Percentiles rank a stretch among this genome's conserved stretches.
phyloP scores from a whole-genome alignment of 2,113 vertebrate genomes.

The Notiomystis cincta region DNA sequence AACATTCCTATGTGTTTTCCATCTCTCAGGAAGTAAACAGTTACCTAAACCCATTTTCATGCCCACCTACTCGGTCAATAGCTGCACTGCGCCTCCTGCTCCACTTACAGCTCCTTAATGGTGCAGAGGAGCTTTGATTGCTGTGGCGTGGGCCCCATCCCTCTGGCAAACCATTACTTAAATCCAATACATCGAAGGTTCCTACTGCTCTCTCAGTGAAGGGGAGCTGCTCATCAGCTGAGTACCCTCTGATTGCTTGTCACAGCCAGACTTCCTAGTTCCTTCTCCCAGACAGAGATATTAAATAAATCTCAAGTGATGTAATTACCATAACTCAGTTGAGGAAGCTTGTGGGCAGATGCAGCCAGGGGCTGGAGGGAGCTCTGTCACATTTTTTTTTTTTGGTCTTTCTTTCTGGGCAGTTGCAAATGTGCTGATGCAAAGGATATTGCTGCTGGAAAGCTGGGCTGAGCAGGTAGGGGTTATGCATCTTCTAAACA shows the following conservation, averaged over 20 bases:
- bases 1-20: slow-evolving; percentile 32
- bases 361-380: not conserved
- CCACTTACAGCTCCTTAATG: slow-evolving; percentile 52
- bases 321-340: slow-evolving; percentile 23
- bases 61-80: slow-evolving; percentile 48
- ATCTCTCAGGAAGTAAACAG: slow-evolving; percentile 31
- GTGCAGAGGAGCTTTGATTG: slow-evolving; percentile 55
- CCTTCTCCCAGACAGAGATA: slow-evolving; percentile 14
- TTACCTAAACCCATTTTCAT: slow-evolving; percentile 48
- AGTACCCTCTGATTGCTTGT: slow-evolving; percentile 44
- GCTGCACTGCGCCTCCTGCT: slow-evolving; percentile 26
- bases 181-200: not conserved
- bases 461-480: not conserved
- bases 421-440: not conserved
- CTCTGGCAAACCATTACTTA: slow-evolving; percentile 56
- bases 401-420: not conserved
- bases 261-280: slow-evolving; percentile 45
- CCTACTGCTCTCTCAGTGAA: slow-evolving; percentile 17
- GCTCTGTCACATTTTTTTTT: not conserved
- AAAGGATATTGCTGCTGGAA: not conserved
- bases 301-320: slow-evolving; percentile 42
- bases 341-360: slow-evolving; percentile 8
- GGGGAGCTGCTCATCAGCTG: slow-evolving; percentile 41
- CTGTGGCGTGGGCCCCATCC: not conserved
- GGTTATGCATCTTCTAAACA: not conserved